Percentiles rank a stretch among this genome's conserved stretches.
Evolutionary conservation across 2,797 vertebrate species (phyloP).

Genomic region (Tokudaia tokunoshimensis): DNA sequence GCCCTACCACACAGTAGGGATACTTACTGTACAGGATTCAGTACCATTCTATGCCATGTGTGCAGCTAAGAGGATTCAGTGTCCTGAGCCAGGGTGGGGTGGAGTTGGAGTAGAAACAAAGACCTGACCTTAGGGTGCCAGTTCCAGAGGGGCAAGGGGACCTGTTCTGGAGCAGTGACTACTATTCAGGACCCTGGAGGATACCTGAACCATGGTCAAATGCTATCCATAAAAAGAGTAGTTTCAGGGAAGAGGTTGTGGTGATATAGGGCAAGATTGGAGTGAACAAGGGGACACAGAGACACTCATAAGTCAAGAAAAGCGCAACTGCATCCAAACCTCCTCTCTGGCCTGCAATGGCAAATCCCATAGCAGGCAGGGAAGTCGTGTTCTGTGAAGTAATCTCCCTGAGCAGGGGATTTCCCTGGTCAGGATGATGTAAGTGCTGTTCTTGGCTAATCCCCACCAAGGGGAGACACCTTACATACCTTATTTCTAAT

Average conservation of each 20-base stretch:
- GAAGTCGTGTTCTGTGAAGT: background rate
- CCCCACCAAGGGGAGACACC: background rate
- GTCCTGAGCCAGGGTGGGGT: background rate
- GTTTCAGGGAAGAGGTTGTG: background rate
- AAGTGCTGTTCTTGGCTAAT: background rate
- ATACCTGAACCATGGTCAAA: background rate
- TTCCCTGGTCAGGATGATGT: background rate
- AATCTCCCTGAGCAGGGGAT: constrained; percentile 27
- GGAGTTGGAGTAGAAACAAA: background rate
- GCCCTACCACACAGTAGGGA: rapidly evolving
- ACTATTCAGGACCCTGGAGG: background rate
- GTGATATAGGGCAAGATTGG: background rate
- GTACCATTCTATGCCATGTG: background rate
- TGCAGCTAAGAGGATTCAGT: background rate
- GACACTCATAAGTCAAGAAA: background rate
- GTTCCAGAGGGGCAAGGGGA: background rate
- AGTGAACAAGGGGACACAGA: background rate
- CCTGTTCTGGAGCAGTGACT: background rate
- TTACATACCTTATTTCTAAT: constrained; percentile 35
- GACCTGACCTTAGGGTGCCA: background rate
- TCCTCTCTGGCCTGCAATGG: background rate
- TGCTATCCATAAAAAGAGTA: background rate
- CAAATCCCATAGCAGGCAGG: constrained; percentile 26
- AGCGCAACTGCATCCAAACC: background rate
- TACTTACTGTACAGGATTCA: background rate